Conservation (phyloP, 2,113 vertebrate genomes). For the zebrafish (Danio rerio) region DNA sequence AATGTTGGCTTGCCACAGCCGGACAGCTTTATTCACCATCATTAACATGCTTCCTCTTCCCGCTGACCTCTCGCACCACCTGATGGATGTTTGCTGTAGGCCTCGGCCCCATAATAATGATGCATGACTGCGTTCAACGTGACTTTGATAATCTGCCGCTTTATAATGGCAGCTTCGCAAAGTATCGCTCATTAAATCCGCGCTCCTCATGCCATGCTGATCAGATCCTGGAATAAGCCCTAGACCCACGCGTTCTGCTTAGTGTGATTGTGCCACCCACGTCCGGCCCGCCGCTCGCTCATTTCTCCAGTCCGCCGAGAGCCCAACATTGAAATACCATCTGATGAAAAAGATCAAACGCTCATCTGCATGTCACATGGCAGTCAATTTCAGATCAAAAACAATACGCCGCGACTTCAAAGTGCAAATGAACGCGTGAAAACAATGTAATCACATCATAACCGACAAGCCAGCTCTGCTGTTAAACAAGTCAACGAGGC, state of each 20-base stretch:
- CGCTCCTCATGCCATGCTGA: neutral
- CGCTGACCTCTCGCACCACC: slow-evolving; percentile 27
- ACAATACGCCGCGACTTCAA: neutral
- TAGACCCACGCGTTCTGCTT: slow-evolving; percentile 27
- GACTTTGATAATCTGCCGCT: slow-evolving; percentile 24
- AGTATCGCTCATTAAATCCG: slow-evolving; percentile 33
- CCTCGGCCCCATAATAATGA: slow-evolving; percentile 18
- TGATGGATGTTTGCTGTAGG: slow-evolving; percentile 40
- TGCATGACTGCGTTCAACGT: slow-evolving; percentile 6
- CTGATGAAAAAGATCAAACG: neutral
- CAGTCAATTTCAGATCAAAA: neutral
- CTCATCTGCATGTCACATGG: neutral
- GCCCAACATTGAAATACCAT: slow-evolving; percentile 11
- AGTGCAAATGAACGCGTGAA: neutral
- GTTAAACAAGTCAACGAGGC: neutral
- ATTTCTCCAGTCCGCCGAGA: slow-evolving; percentile 25
- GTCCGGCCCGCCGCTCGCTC: neutral
- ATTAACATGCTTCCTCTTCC: slow-evolving; percentile 19
- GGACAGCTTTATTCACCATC: neutral
- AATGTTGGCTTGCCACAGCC: neutral
- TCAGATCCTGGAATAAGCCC: slow-evolving; percentile 22
- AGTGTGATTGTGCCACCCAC: slow-evolving; percentile 44
- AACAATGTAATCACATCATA: neutral
- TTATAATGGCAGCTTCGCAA: slow-evolving; percentile 21
- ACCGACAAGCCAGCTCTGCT: neutral